phyloP scores from a whole-genome alignment of 2,797 vertebrate genomes.

The Catamblyrhynchus diadema region DNA sequence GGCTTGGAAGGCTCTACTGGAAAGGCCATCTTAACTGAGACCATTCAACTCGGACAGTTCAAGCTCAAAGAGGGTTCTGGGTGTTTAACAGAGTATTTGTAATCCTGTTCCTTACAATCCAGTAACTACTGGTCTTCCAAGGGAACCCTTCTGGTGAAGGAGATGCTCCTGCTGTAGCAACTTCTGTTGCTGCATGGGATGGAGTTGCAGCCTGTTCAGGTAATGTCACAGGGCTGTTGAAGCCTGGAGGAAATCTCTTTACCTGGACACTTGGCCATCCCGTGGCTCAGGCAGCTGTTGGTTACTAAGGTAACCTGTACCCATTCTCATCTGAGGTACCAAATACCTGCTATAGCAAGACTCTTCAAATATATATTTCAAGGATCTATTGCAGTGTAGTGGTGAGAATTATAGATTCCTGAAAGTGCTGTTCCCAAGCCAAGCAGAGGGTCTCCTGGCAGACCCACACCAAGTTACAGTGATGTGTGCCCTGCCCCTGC shows the following conservation, averaged over 20 bases:
- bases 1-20: not conserved
- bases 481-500: fast-evolving
- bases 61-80: not conserved
- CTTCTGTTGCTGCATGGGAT: not conserved
- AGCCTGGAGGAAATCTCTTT: not conserved
- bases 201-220: not conserved
- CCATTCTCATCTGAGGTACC: not conserved
- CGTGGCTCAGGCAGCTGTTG: not conserved
- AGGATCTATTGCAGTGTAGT: not conserved
- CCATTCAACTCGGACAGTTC: fast-evolving
- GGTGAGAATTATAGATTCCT: not conserved
- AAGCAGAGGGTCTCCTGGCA: not conserved
- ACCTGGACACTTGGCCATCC: not conserved
- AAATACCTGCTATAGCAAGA: not conserved
- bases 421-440: not conserved
- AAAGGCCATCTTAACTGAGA: not conserved
- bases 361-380: not conserved
- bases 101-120: not conserved
- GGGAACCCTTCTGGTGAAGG: not conserved
- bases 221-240: not conserved
- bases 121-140: not conserved
- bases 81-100: not conserved
- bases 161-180: not conserved
- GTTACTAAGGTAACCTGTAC: not conserved
- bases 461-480: not conserved